phyloP scores from a whole-genome alignment of 1,140 invertebrate genomes.

The Panagrolaimus sp. region DNA sequence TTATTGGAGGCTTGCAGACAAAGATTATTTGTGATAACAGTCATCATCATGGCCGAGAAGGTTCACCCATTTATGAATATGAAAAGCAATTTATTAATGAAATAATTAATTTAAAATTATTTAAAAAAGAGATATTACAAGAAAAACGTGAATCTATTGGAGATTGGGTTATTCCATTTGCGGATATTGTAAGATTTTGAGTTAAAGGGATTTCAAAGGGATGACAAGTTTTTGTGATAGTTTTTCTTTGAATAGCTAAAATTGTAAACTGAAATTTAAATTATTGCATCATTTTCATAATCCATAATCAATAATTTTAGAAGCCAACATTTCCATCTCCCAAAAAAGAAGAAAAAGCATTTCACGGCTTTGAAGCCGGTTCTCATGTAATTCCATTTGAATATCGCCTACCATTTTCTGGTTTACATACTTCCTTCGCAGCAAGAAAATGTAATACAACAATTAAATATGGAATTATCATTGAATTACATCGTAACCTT shows the following conservation, averaged over 20 bases:
- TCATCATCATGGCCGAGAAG: too few species aligned
- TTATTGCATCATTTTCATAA: neutral
- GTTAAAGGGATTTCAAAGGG: neutral
- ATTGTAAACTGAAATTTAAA: neutral
- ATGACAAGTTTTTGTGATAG: too few species aligned
- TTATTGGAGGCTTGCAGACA: too few species aligned
- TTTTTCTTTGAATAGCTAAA: neutral
- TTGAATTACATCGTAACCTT: too few species aligned
- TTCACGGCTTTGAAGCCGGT: neutral
- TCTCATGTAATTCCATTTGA: neutral
- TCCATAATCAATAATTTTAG: neutral
- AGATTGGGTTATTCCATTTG: slow-evolving; percentile 3
- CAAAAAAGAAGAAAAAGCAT: neutral
- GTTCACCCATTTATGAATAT: too few species aligned
- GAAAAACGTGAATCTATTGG: too few species aligned
- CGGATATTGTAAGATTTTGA: neutral
- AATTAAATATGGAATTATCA: neutral
- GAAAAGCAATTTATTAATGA: too few species aligned
- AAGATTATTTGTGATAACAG: too few species aligned
- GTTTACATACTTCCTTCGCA: neutral
- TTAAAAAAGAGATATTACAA: too few species aligned
- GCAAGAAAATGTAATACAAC: neutral
- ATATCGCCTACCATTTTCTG: neutral
- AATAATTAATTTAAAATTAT: too few species aligned
- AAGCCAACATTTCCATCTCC: neutral